phyloP scores from a whole-genome alignment of 2,797 vertebrate species.

The Enteromius paludinosus region DNA sequence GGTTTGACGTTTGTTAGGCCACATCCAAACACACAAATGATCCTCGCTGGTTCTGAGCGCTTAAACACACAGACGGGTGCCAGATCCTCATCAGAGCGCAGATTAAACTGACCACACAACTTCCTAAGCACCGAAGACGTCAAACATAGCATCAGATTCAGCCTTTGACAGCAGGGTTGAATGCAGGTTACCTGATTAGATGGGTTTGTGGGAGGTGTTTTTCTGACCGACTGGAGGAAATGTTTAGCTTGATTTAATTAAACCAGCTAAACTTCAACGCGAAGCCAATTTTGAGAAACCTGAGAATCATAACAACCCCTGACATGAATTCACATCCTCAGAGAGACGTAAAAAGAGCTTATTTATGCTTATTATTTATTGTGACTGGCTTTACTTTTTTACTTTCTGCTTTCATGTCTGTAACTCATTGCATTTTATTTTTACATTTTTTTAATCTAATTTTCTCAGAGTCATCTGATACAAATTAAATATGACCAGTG shows the following conservation, averaged over 20 bases:
- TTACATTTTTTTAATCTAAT: not conserved
- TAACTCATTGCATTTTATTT: not conserved
- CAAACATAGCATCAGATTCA: not conserved
- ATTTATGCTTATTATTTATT: not conserved
- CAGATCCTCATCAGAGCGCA: slow-evolving; percentile 23
- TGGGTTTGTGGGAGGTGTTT: slow-evolving; percentile 11
- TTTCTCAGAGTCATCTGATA: not conserved
- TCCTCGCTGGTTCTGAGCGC: not conserved
- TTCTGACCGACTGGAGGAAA: slow-evolving; percentile 5
- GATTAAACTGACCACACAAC: slow-evolving; percentile 24
- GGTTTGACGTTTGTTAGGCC: not conserved
- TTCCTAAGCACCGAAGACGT: not conserved
- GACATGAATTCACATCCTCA: not conserved
- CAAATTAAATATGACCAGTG: not conserved
- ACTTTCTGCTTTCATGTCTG: not conserved
- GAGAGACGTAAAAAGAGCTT: not conserved
- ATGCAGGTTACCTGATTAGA: slow-evolving; percentile 2
- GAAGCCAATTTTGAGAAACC: not conserved
- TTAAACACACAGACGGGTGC: slow-evolving; percentile 13
- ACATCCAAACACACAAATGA: slow-evolving; percentile 11
- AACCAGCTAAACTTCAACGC: not conserved
- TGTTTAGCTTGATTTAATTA: slow-evolving; percentile 28
- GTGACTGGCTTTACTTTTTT: not conserved
- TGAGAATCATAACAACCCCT: slow-evolving; percentile 2
- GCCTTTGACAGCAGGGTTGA: not conserved